Conservation (phyloP, 2,797 vertebrate genomes). For the Premnoplex brunnescens region DNA sequence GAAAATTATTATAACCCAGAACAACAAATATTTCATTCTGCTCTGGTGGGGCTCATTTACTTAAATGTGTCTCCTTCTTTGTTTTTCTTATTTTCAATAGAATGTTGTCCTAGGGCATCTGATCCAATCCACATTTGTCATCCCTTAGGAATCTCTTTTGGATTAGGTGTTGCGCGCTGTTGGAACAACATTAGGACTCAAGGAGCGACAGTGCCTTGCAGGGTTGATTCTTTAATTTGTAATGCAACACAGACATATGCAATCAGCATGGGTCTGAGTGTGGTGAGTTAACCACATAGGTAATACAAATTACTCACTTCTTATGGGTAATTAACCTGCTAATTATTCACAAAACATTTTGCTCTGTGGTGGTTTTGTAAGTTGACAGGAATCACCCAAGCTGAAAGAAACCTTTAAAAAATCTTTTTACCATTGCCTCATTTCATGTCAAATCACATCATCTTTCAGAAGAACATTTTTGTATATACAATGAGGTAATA, state of each 20-base stretch:
- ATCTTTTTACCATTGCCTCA: conserved; percentile 15
- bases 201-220: not conserved
- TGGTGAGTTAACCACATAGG: conserved; percentile 44
- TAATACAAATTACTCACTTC: conserved; percentile 46
- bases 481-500: conserved; percentile 55
- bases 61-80: not conserved
- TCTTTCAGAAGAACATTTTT: conserved; percentile 4
- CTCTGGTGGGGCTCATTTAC: not conserved
- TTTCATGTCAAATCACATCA: conserved; percentile 51
- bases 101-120: not conserved
- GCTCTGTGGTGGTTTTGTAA: not conserved
- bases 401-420: conserved; percentile 58
- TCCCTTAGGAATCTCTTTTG: conserved; percentile 6
- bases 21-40: not conserved
- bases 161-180: not conserved
- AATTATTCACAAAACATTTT: conserved; percentile 66
- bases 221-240: conserved; percentile 27
- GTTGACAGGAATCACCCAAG: conserved; percentile 59
- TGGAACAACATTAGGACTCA: not conserved
- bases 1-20: not conserved
- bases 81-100: not conserved
- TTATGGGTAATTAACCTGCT: conserved; percentile 69
- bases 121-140: not conserved
- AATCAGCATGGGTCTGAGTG: not conserved
- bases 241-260: conserved; percentile 13